Percentiles rank a stretch among this genome's conserved stretches.
These are phyloP conservation scores for Hermaeophaga mercurialis DNA, from an alignment of 2,888 invertebrate genomes.

Conservation along the genomic window DNA sequence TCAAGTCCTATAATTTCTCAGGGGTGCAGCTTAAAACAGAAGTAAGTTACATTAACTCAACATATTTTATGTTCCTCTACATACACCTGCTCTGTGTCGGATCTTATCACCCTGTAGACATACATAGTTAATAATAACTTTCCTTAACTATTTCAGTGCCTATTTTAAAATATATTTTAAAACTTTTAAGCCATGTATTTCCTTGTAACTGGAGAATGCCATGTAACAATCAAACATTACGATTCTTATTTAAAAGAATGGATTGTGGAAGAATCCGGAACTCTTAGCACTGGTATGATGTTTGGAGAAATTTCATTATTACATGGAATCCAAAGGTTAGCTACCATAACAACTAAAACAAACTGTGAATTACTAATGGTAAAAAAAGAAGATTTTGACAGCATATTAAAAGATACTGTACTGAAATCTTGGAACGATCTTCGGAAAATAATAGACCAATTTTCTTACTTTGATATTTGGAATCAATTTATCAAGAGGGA, in stretches of 20 bases:
- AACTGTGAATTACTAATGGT: constrained; percentile 68
- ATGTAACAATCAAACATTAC: constrained; percentile 59
- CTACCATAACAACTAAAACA: constrained; percentile 64
- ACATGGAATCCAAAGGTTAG: constrained; percentile 65
- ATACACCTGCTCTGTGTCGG: too few relatives aligned
- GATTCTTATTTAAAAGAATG: constrained; percentile 61
- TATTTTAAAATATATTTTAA: too few relatives aligned
- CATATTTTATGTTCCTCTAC: too few relatives aligned
- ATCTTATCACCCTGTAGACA: too few relatives aligned
- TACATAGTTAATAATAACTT: too few relatives aligned
- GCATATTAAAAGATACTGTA: constrained; percentile 63
- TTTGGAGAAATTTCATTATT: constrained; percentile 72
- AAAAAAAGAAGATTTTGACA: constrained; percentile 67
- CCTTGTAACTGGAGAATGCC: constrained; percentile 66
- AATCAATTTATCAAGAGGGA: constrained; percentile 65
- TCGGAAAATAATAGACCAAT: constrained; percentile 63
- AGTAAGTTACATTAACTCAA: too few relatives aligned
- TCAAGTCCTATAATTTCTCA: too few relatives aligned
- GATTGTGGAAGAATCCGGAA: constrained; percentile 60
- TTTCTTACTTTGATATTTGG: constrained; percentile 69
- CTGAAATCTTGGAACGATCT: constrained; percentile 68
- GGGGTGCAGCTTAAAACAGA: too few relatives aligned
- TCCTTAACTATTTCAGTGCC: too few relatives aligned
- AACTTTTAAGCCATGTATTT: constrained; percentile 65
- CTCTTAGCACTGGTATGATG: constrained; percentile 61